Evolutionary conservation across 2,888 invertebrate species (phyloP).

Genomic region (Pristionchus fissidentatus): DNA sequence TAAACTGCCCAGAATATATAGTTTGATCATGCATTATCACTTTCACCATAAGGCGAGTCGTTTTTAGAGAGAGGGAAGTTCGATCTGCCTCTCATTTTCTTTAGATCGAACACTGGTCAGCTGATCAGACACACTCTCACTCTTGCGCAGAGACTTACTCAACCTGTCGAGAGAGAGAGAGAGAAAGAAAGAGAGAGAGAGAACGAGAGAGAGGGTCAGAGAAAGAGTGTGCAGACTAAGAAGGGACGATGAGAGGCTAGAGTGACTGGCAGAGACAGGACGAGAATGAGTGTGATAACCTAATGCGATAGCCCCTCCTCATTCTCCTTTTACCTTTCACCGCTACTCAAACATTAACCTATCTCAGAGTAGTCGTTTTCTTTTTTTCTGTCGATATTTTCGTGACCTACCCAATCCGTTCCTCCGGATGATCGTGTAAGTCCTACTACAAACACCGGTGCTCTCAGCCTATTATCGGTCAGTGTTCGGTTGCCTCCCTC

Average conservation of each 20-base stretch:
- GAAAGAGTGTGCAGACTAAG: not conserved
- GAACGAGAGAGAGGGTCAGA: not conserved
- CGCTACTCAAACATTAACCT: not conserved
- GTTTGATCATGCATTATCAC: too few relatives aligned
- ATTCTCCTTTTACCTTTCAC: not conserved
- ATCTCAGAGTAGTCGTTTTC: not conserved
- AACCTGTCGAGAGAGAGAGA: too few relatives aligned
- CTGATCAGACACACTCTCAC: not conserved
- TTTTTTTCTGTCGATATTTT: not conserved
- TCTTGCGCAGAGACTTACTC: too few relatives aligned
- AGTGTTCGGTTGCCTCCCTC: not conserved
- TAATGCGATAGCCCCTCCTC: conserved; percentile 13
- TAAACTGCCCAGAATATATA: too few relatives aligned
- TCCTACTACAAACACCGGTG: conserved; percentile 5
- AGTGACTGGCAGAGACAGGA: not conserved
- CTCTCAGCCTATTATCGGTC: not conserved
- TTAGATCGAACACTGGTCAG: not conserved
- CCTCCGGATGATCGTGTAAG: too few relatives aligned
- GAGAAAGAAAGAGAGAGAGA: not conserved
- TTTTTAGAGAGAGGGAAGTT: too few relatives aligned
- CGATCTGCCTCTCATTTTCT: not conserved
- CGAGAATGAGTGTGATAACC: not conserved
- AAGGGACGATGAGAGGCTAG: not conserved
- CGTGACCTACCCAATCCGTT: conserved; percentile 6
- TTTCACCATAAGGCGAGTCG: too few relatives aligned